These are phyloP conservation scores for Ceratoteleas bidentatus DNA, from an alignment of 1,140 invertebrate genomes.

Conservation along the genomic window DNA sequence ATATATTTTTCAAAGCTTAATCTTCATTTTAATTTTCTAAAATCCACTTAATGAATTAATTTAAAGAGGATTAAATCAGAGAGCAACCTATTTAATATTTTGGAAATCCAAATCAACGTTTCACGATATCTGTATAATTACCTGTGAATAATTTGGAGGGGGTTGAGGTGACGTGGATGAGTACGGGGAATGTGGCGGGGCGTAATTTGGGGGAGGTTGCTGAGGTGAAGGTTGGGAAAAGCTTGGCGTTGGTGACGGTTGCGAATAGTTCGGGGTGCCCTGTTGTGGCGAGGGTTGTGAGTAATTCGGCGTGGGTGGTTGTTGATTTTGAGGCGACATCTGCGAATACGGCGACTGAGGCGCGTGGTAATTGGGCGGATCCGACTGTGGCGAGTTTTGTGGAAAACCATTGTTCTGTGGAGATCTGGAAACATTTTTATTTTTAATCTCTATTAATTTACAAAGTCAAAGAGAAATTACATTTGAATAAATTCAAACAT, in stretches of 20 bases:
- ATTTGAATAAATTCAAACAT: conserved; percentile 11
- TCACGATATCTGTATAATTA: conserved; percentile 16
- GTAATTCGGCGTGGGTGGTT: conserved; percentile 69
- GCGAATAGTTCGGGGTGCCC: conserved; percentile 66
- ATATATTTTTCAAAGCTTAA: no score
- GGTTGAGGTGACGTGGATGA: conserved; percentile 74
- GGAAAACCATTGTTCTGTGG: conserved; percentile 69
- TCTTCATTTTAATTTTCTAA: no score
- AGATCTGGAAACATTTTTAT: conserved; percentile 38
- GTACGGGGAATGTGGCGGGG: conserved; percentile 69
- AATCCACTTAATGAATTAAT: no score
- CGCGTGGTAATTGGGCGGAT: conserved; percentile 71
- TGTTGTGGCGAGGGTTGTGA: conserved; percentile 73
- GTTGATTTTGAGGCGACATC: conserved; percentile 70
- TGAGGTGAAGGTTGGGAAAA: conserved; percentile 63
- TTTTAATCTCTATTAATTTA: no score
- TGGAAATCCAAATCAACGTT: not conserved
- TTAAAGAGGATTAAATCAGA: no score
- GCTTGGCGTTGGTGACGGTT: conserved; percentile 67
- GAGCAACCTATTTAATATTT: conserved; percentile 31
- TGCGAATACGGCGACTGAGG: conserved; percentile 73
- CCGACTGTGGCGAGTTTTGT: conserved; percentile 75
- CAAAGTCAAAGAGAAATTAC: no score
- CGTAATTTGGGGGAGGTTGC: conserved; percentile 60
- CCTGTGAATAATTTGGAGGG: conserved; percentile 71